Base-by-base conservation (phyloP, 2,113 vertebrate genomes). In the Chlorodrepanis virens region DNA sequence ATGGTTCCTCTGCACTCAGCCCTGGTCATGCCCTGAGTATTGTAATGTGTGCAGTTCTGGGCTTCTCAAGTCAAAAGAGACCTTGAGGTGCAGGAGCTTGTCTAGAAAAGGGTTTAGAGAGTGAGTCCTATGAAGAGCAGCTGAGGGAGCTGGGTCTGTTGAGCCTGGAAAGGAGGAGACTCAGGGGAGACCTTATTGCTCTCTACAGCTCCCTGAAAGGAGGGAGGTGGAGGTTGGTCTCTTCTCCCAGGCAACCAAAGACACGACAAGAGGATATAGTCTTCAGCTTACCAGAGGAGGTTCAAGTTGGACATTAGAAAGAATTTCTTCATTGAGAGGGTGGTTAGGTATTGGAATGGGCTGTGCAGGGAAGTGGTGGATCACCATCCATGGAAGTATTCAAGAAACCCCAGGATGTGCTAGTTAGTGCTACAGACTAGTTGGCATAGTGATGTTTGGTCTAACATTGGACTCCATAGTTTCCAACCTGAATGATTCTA, bases 381-480 rank as follows among this genome's bases (percentile, higher is more conserved):
- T 50, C 35, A 42, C 4, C 23, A 45, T 17, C 14, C 37, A 24
- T 11, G 28, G 45, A 52, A 60, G 19, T 7, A 37, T 20, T 33
- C 9, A 44, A 33, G 33, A 74, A 81, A 37, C 1, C 1, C 6
- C 15, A 17, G 28, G 28, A n/a, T 24, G 23, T 45, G 44, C 5
- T 28, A n/a, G 11, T n/a, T 25, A 59, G 4, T 59, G 11, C 20
- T 25, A 7, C n/a, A 5, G 20, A 53, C 16, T 21, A 25, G 3
- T 14, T 47, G 7, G 7, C 23, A 53, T 39, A 15, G 39, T 14
- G 24, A 24, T 45, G 11, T 29, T 75, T 0, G 0, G n/a, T 40
- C 13, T 9, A 53, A 53, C 4, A 11, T 7, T 21, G 7, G 7
- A 52, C 24, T 45, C 19, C 0, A 0, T 14, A 49, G 44, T n/a